Evolutionary conservation across 2,797 vertebrate genomes (phyloP), one percentile per base, ranked within the genome.

Genomic region (Spheniscus humboldti): DNA sequence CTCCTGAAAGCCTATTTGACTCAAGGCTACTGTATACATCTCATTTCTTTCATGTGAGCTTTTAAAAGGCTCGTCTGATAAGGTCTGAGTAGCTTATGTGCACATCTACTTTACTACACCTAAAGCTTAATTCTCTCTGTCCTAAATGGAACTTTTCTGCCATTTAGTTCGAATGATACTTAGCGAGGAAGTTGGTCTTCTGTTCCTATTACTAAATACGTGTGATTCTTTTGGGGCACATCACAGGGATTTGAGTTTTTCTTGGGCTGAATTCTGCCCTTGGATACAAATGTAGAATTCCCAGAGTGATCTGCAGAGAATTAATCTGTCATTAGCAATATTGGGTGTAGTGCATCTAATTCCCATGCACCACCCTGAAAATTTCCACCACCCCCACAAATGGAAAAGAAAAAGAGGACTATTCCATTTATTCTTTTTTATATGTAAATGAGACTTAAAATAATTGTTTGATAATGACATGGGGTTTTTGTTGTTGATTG

Each of bases 391-490:
- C 62, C 97, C 63, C 90, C 96, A 96, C 95, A 97, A 93, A 91
- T 95, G 75, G 91, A 83, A 92, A 85, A 50, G 94, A 93, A 93
- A 78, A 88, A 79, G 56, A 92, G 89, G 94, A 96, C 80, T 96
- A 96, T 97, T 97, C 95, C 97, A 96, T 92, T 97, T 96, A 96
- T 97, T 98, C 94, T 96, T 98, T 98, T 98, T 98, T 98, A 98
- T 98, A 98, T 98, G 98, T 95, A 98, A 98, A 98, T 98, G 94
- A 95, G 96, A 96, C 97, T 98, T 98, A 97, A 98, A 98, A 98
- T 98, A 98, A 98, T 98, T 98, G 97, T 98, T 98, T 98, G 98
- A 97, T 98, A 98, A 98, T 98, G 97, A 98, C 97, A 97, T 97
- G 96, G 88, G 68, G 37, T 97, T 97, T 98, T 97, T 93, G 83